Conservation (phyloP, 2,888 invertebrate genomes). For the Pachycephus smyrnensis region DNA sequence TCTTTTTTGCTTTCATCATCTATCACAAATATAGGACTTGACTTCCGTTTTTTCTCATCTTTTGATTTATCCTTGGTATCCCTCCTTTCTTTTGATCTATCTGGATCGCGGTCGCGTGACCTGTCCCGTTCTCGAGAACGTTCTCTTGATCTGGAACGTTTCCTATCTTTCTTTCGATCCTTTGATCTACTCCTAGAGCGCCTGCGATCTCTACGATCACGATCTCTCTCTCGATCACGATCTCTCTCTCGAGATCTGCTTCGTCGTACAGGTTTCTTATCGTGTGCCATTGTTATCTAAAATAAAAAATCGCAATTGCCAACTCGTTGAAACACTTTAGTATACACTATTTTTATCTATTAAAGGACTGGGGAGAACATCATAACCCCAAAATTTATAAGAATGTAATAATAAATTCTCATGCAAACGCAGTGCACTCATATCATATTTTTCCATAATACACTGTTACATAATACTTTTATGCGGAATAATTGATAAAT, state of each 20-base stretch:
- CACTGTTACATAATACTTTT: background rate
- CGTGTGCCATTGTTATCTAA: conserved; percentile 62
- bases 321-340: background rate
- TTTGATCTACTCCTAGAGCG: conserved; percentile 58
- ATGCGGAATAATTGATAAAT: no score
- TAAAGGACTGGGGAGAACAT: no score
- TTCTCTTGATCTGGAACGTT: conserved; percentile 51
- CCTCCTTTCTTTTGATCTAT: conserved; percentile 60
- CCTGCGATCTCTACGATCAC: conserved; percentile 59
- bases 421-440: conserved; percentile 26
- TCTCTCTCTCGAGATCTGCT: conserved; percentile 68
- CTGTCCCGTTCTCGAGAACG: conserved; percentile 55
- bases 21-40: conserved; percentile 60
- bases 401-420: background rate
- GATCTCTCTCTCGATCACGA: conserved; percentile 66
- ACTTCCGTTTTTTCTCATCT: conserved; percentile 61
- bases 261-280: conserved; percentile 68
- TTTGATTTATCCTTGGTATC: conserved; percentile 54
- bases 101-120: conserved; percentile 63
- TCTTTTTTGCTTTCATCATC: conserved; percentile 44
- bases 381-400: background rate
- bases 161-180: conserved; percentile 53
- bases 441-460: conserved; percentile 10
- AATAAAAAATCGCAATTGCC: background rate
- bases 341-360: background rate